Evolutionary conservation across 2,797 vertebrate species (phyloP), one percentile per base, ranked within the genome.

Genomic region (Crocidura indochinensis): DNA sequence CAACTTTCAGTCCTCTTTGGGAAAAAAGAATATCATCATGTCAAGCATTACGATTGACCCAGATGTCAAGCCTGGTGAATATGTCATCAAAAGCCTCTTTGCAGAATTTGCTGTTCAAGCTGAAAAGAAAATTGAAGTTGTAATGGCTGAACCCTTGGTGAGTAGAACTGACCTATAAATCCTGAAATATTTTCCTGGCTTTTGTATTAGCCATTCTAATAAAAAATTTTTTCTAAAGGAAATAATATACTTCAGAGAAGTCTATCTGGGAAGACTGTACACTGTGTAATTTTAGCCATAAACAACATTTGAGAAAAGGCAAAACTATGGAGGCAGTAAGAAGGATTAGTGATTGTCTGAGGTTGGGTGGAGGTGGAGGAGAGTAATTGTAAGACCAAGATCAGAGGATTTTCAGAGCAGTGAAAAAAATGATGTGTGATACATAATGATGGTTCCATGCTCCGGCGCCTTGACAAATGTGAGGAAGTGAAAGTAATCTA

Each of bases 61-160:
- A 92, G 99, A 99, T 98, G 99, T 99, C 97, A 99, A 99, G 97
- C 99, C 99, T 67, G 99, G 99, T 95, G 99, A 99, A 98, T 99
- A 99, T 96, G 99, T 99, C 99, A 99, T 99, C 98, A 99, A 99
- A 98, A 99, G 99, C 97, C 98, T 99, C 88, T 99, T 99, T 51
- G 99, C 99, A n/a, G 99, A 99, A 97, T 99, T 99, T 95, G 99
- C 99, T 95, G 98, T 99, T 97, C 99, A 99, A 96, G 99, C 99
- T 80, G 99, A 99, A 98, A 99, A 99, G 98, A 99, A 99, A 98
- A 99, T 99, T 90, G 99, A 99, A 98, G 99, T 99, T 98, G 99
- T 99, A 98, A 99, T 99, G 99, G 99, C 99, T 80, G 99, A 99
- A 97, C 99, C 99, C 87, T 98, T 99, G 99, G 99, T 99, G 96